A percentile compares a stretch with the other conserved stretches of the same genome.
These are phyloP conservation scores for Himalopsyche anomala DNA, from an alignment of 2,888 invertebrate genomes.

Conservation along the genomic window DNA sequence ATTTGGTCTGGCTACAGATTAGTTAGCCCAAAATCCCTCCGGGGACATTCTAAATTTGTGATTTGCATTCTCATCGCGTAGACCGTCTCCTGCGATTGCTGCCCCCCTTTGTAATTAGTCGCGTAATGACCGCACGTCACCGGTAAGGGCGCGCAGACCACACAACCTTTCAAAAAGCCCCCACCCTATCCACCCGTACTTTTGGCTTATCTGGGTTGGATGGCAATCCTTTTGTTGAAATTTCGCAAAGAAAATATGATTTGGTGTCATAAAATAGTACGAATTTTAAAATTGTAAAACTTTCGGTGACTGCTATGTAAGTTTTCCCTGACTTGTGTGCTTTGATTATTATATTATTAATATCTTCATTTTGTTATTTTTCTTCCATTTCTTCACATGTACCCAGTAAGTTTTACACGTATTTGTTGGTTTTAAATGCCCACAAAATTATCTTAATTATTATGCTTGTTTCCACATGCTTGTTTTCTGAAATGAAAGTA, in stretches of 20 bases:
- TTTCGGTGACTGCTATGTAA: too few species aligned
- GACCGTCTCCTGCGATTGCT: constrained; percentile 18
- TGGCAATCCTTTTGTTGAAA: too few species aligned
- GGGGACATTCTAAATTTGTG: background rate
- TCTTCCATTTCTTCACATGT: too few species aligned
- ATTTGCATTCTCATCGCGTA: constrained; percentile 41
- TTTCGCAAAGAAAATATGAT: too few species aligned
- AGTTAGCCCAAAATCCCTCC: background rate
- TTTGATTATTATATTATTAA: too few species aligned
- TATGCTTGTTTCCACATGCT: background rate
- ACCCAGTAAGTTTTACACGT: too few species aligned
- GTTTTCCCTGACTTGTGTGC: too few species aligned
- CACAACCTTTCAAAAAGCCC: background rate
- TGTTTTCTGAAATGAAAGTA: background rate
- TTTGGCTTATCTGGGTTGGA: background rate
- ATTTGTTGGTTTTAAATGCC: too few species aligned
- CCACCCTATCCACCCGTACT: background rate
- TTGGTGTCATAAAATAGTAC: too few species aligned
- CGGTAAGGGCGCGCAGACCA: background rate
- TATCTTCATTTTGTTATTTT: too few species aligned
- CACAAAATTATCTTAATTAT: too few species aligned
- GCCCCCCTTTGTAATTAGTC: constrained; percentile 41
- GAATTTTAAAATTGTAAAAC: too few species aligned
- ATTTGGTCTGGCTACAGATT: background rate
- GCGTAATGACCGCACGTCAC: constrained; percentile 43